Conservation (phyloP, 2,113 vertebrate genomes). For the Lophius piscatorius region DNA sequence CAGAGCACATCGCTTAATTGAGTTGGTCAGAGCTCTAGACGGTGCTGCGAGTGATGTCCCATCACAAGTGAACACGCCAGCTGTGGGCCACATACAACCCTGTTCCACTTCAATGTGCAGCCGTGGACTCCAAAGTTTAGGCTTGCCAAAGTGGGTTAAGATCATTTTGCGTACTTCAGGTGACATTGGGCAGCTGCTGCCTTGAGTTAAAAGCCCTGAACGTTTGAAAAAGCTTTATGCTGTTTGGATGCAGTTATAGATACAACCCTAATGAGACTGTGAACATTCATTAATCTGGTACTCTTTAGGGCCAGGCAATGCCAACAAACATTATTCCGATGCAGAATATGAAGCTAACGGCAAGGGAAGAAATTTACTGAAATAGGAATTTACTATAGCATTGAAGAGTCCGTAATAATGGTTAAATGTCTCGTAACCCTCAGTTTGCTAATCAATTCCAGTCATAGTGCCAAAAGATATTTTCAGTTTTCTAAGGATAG, state of each 20-base stretch:
- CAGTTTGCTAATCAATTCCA: no score
- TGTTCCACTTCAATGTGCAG: conserved; percentile 62
- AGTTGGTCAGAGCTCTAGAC: conserved; percentile 34
- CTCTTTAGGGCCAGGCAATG: conserved; percentile 7
- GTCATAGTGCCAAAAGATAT: conserved; percentile 24
- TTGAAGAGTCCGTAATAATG: no score
- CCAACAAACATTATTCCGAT: conserved; percentile 4
- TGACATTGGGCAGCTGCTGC: conserved; percentile 70
- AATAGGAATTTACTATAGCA: no score
- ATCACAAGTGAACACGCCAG: conserved; percentile 64
- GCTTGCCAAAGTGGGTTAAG: conserved; percentile 73
- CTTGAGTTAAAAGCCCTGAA: conserved; percentile 42
- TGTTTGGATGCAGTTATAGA: conserved; percentile 2
- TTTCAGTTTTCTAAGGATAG: conserved; percentile 34
- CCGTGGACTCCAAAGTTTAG: conserved; percentile 42
- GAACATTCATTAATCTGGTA: not conserved
- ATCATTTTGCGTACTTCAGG: conserved; percentile 68
- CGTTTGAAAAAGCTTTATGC: conserved; percentile 37
- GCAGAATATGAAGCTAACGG: conserved; percentile 9
- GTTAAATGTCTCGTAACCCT: no score
- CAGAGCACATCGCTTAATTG: conserved; percentile 66
- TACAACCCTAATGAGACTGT: not conserved
- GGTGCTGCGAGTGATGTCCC: conserved; percentile 53
- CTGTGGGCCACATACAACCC: conserved; percentile 63
- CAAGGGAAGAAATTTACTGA: conserved; percentile 10